Base-by-base conservation (phyloP, 2,797 vertebrate genomes). In the Enteromius thamalakanensis region DNA sequence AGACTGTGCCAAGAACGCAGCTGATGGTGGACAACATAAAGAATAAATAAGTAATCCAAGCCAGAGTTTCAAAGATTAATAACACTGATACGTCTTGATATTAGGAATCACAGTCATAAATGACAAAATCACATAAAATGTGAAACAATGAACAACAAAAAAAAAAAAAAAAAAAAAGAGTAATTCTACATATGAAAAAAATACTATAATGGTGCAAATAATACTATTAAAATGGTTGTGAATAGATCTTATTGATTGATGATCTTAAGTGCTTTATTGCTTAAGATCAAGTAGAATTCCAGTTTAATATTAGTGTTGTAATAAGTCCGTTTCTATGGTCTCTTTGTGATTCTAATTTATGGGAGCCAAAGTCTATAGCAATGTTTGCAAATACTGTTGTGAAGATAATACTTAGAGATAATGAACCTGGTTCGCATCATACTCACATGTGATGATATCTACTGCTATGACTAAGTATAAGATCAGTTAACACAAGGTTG, bases 1-100 rank as follows among this genome's bases (percentile, higher is more conserved):
- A 0, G 95, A 96, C 93, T 96, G 95, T 40, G 95, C 95, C 91
- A 96, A 89, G 88, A 96, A 96, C 0, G 95, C 96, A 87, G 96
- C 96, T 96, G 88, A 40, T 23, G 58, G 23, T 26, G 72, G 34
- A 1, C 37, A 76, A 62, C 32, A 53, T 65, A 83, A 17, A 77
- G 3, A 42, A 51, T 21, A 32, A 76, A 15, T 45, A 47, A 67
- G 26, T 87, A 70, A 53, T 15, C 10, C 15, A 12, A 19, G 34
- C 23, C 64, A 79, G 17, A 21, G 1, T 40, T 15, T 79, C 26
- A 60, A 26, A n/a, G 14, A 51, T 34, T 14, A 23, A 49, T 32
- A n/a, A 49, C 14, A 67, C 53, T 49, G 0, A 21, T 29, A 15
- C 0, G 0, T 9, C 23, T 15, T 47, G 42, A 47, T 47, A 14